Evolutionary conservation across 2,888 invertebrate species (phyloP), one percentile per base, ranked within the genome.

Genomic region (Lordiphosa andalusiaca): DNA sequence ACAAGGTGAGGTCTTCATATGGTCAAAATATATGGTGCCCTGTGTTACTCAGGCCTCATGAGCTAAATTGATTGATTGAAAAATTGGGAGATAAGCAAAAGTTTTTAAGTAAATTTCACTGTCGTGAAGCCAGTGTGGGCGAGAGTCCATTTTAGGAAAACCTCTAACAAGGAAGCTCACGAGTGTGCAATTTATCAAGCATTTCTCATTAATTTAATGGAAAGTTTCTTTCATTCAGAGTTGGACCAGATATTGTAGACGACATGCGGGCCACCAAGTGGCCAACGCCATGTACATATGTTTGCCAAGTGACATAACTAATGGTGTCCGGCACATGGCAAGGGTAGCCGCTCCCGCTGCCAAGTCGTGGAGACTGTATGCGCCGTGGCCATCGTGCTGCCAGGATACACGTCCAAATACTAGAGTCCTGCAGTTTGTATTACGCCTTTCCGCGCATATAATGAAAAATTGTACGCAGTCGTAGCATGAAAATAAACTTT

Each of bases 221-320:
- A 9, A 44, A 44, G 12, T 16, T 9, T 44, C 10, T 49, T 49
- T 44, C 46, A 47, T 56, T 49, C 41, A 9, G 66, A 65, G 48
- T 49, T 30, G 59, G 23, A 9, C 9, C 30, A 30, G 10, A 42
- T 23, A 37, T 58, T 57, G 67, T 33, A 48, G 57, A 21, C 47
- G 61, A 68, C 59, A 62, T 53, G 46, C 59, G 56, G 84, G 63
- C 82, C 66, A 70, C 38, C 67, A 76, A 76, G 81, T 81, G 70
- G 67, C 46, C 48, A 33, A 19, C 12, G 42, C 42, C n/a, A n/a
- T n/a, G n/a, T 13, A 9, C 9, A 33, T 30, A 30, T 30, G 30
- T 30, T 25, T 50, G 62, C 69, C 84, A 63, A 73, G 80, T 67
- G 82, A 71, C 57, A 69, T 84, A 82, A 84, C 69, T 71, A 77